phyloP scores from a whole-genome alignment of 2,797 vertebrate species.

The Epinephelus malabaricus region DNA sequence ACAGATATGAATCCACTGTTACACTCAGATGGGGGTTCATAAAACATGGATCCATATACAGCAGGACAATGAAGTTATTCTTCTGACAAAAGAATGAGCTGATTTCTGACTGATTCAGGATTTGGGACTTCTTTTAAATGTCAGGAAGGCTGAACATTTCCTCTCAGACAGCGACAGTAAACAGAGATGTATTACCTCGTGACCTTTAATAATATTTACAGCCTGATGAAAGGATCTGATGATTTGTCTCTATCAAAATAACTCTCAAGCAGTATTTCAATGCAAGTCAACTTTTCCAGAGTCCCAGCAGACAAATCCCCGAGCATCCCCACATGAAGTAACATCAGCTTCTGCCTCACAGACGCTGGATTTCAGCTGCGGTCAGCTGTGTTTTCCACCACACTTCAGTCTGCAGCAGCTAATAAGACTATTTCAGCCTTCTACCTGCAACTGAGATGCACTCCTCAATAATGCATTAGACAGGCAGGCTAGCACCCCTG shows the following conservation, averaged over 20 bases:
- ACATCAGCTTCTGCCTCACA: constrained; percentile 49
- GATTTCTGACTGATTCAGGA: background rate
- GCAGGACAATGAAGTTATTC: constrained; percentile 9
- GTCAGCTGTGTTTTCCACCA: constrained; percentile 78
- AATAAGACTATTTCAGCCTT: constrained; percentile 81
- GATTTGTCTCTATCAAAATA: constrained; percentile 36
- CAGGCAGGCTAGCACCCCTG: constrained; percentile 79
- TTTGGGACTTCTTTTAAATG: background rate
- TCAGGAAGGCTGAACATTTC: background rate
- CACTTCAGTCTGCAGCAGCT: constrained; percentile 76
- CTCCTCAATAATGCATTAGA: constrained; percentile 88
- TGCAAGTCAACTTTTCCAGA: constrained; percentile 46
- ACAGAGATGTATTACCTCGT: constrained; percentile 1
- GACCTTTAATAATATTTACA: constrained; percentile 27
- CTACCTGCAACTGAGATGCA: constrained; percentile 83
- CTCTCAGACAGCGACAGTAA: constrained; percentile 5
- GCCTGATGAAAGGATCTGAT: constrained; percentile 23
- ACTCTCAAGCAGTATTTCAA: constrained; percentile 41
- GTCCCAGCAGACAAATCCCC: constrained; percentile 46
- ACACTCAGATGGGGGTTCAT: constrained; percentile 5
- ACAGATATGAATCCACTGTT: constrained; percentile 40
- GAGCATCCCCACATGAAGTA: constrained; percentile 51
- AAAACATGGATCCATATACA: constrained; percentile 22
- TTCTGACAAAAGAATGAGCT: background rate
- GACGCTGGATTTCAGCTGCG: constrained; percentile 74